phyloP scores from a whole-genome alignment of 2,113 vertebrate species.

The Nyctibius bracteatus region DNA sequence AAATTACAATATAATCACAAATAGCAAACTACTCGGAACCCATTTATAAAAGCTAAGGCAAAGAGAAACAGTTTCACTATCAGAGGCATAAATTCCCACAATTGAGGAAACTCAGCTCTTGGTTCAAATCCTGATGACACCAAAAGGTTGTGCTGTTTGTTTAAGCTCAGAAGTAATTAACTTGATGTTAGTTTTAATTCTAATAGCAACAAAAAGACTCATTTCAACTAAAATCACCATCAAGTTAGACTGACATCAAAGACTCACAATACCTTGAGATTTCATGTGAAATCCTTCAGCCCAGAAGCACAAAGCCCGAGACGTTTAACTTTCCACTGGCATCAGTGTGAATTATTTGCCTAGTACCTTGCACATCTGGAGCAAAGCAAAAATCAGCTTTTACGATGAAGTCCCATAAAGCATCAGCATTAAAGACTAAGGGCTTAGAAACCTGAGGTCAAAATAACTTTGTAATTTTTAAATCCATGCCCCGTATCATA shows the following conservation, averaged over 20 bases:
- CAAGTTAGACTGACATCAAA: neutral
- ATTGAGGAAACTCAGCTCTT: neutral
- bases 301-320: neutral
- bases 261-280: neutral
- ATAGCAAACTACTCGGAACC: neutral
- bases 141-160: neutral
- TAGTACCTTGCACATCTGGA: neutral
- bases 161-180: neutral
- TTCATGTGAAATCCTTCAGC: neutral
- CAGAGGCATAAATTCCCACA: neutral
- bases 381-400: neutral
- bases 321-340: neutral
- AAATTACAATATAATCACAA: neutral
- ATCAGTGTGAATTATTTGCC: neutral
- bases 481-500: slow-evolving; percentile 62
- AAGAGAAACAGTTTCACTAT: neutral
- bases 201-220: neutral
- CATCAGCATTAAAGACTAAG: neutral
- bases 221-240: neutral
- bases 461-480: neutral
- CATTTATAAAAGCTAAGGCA: neutral
- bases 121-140: neutral
- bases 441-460: neutral
- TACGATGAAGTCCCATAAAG: neutral
- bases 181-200: neutral